Evolutionary conservation across 1,140 invertebrate genomes (phyloP).

Genomic region (Drosophila ohnishii): DNA sequence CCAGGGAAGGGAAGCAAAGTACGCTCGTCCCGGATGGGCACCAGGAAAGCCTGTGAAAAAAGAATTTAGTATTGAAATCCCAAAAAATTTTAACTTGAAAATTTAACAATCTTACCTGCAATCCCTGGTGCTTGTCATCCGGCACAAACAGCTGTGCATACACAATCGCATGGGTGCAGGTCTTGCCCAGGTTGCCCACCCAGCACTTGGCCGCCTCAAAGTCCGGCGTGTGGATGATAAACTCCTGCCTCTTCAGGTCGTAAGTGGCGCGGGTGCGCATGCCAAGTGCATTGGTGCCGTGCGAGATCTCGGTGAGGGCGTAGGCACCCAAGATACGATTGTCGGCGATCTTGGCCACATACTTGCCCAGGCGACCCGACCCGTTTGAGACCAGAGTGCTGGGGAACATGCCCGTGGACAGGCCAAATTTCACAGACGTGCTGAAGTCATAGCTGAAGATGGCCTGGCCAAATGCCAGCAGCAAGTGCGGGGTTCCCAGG

Average conservation of each 20-base stretch:
- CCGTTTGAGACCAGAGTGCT: slow-evolving; percentile 85
- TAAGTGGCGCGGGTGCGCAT: slow-evolving; percentile 93
- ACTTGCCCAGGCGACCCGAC: slow-evolving; percentile 85
- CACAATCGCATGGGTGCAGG: slow-evolving; percentile 92
- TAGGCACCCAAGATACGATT: slow-evolving; percentile 89
- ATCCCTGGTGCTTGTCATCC: slow-evolving; percentile 89
- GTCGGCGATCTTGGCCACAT: slow-evolving; percentile 85
- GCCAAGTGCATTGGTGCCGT: slow-evolving; percentile 93
- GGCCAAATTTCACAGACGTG: slow-evolving; percentile 86
- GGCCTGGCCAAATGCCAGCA: slow-evolving; percentile 84
- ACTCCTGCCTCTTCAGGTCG: slow-evolving; percentile 88
- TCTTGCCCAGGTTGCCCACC: slow-evolving; percentile 88
- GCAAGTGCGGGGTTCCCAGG: slow-evolving; percentile 81
- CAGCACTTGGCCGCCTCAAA: slow-evolving; percentile 95
- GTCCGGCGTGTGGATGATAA: slow-evolving; percentile 91
- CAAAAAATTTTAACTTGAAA: background rate
- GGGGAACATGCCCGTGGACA: slow-evolving; percentile 86
- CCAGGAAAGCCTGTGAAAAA: slow-evolving; percentile 86
- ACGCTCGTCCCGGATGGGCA: slow-evolving; percentile 89
- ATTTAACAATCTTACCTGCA: slow-evolving; percentile 84
- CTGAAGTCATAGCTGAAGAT: slow-evolving; percentile 89
- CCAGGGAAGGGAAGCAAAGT: slow-evolving; percentile 89
- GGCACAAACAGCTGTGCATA: slow-evolving; percentile 93
- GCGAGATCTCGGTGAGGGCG: slow-evolving; percentile 93
- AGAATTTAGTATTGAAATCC: background rate